These are phyloP conservation scores for Drosophila niveifrons DNA, from an alignment of 2,888 invertebrate species.

Conservation along the genomic window DNA sequence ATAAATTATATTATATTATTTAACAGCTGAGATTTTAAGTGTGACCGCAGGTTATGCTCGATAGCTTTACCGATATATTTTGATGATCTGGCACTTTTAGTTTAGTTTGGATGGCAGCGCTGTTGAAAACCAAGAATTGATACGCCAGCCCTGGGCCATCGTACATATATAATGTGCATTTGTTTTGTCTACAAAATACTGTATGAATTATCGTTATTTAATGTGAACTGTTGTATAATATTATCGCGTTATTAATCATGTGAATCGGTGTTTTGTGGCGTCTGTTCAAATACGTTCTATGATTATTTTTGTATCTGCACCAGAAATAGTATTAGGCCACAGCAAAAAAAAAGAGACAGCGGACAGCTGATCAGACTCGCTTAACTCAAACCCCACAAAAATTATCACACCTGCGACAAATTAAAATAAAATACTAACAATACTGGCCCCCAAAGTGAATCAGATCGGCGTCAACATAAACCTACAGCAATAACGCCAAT, in stretches of 20 bases:
- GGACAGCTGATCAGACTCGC: slow-evolving; percentile 50
- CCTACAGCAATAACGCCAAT: slow-evolving; percentile 70
- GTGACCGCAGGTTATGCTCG: neutral
- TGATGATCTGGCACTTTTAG: slow-evolving; percentile 2
- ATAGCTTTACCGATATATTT: neutral
- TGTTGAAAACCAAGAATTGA: neutral
- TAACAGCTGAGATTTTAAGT: neutral
- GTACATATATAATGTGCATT: slow-evolving; percentile 64
- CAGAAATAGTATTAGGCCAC: slow-evolving; percentile 11
- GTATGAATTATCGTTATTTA: slow-evolving; percentile 41
- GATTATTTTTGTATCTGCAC: slow-evolving; percentile 36
- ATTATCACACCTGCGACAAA: slow-evolving; percentile 72
- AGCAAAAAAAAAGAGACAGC: slow-evolving; percentile 40
- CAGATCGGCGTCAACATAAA: slow-evolving; percentile 18
- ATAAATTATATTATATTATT: neutral
- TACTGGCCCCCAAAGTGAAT: slow-evolving; percentile 15
- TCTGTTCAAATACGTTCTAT: slow-evolving; percentile 24
- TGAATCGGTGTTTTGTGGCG: slow-evolving; percentile 34
- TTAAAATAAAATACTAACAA: slow-evolving; percentile 54
- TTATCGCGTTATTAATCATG: slow-evolving; percentile 37
- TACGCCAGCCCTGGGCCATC: slow-evolving; percentile 55
- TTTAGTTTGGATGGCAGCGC: slow-evolving; percentile 36
- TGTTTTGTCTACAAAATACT: slow-evolving; percentile 65
- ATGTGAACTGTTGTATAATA: slow-evolving; percentile 35
- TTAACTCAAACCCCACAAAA: slow-evolving; percentile 24